A percentile compares a stretch with the other conserved stretches of the same genome.
phyloP scores from a whole-genome alignment of 2,113 vertebrate species.

The Colaptes auratus region DNA sequence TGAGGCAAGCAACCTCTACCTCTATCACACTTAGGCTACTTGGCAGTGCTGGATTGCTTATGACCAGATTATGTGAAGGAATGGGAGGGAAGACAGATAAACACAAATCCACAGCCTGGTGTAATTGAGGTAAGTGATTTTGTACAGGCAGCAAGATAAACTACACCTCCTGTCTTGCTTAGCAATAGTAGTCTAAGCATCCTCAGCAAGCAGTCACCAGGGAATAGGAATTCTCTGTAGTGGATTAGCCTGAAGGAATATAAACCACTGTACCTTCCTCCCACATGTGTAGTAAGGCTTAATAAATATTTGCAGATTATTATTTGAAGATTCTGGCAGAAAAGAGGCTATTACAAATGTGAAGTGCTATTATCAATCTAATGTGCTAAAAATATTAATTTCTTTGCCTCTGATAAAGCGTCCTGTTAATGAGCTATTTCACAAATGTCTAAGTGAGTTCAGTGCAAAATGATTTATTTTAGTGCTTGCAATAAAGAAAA shows the following conservation, averaged over 20 bases:
- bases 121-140: neutral
- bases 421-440: conserved; percentile 38
- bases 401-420: neutral
- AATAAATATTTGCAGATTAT: neutral
- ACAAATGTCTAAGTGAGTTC: conserved; percentile 4
- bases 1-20: neutral
- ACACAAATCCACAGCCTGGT: neutral
- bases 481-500: neutral
- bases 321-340: neutral
- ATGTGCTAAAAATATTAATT: conserved; percentile 25
- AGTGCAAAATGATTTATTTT: conserved; percentile 28
- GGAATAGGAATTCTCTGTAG: neutral
- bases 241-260: neutral
- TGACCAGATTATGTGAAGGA: neutral
- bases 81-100: neutral
- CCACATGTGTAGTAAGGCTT: neutral
- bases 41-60: neutral
- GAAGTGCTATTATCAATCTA: conserved; percentile 9
- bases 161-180: neutral
- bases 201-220: neutral
- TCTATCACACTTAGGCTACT: neutral
- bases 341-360: neutral
- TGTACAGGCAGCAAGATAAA: neutral
- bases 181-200: neutral
- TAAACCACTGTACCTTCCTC: neutral